Evolutionary conservation across 2,113 vertebrate species (phyloP), one percentile per base, ranked within the genome.

Genomic region (Castor canadensis): DNA sequence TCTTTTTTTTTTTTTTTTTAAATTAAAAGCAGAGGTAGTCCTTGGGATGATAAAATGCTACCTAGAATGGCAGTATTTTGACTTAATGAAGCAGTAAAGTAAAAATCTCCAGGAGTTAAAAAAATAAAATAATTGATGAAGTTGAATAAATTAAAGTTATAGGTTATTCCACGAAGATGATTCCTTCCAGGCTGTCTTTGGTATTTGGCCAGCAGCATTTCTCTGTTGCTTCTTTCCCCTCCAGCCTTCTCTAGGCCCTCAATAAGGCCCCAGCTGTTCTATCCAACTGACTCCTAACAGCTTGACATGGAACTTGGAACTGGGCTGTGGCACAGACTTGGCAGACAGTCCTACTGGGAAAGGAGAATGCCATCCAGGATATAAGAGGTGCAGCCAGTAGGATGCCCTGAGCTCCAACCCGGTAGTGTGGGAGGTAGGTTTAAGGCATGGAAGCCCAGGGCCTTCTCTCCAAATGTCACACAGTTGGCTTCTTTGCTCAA

Each of bases 11-110:
- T 73, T 81, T 84, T 72, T 60, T 87, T 66, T 87, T 47, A 49
- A 95, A 87, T 87, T 93, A 73, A 96, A 95, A 97, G 77, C 71
- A 72, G 95, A 97, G 96, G 96, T 93, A 94, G 93, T 92, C 73
- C 93, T 75, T 72, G 84, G 97, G 93, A 91, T 96, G 72, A 69
- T 84, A 87, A 95, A 95, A 94, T 81, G 80, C 49, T 4, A 88
- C 49, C 30, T 20, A 17, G 81, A 95, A 94, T 83, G 93, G 94
- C 97, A 96, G 62, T 94, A 87, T 45, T 91, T 56, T 82, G 71
- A 96, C 66, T 45, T 73, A 94, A 87, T 58, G 60, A 75, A 96
- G 92, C 56, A 93, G 28, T 75, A 60, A 26, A 83, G 67, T 87
- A n/a, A 60, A 0, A 93, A 83, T 83, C 92, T 92, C 86, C 85